Base-by-base conservation (phyloP, 2,113 vertebrate genomes). In the Corythoichthys haematopterus region DNA sequence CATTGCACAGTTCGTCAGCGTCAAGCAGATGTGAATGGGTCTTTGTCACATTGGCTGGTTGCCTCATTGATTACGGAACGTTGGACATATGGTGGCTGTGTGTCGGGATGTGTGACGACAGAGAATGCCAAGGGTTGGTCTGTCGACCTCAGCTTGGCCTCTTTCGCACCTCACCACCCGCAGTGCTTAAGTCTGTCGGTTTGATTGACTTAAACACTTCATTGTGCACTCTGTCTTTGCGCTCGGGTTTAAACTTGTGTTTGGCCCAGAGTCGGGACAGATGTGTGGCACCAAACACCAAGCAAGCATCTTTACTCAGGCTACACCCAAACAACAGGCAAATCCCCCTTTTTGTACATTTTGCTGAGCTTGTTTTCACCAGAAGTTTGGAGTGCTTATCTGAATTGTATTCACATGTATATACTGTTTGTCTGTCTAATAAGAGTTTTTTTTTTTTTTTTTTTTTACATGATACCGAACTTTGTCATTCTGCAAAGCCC, bases 151-250 rank as follows among this genome's bases (percentile, higher is more conserved):
- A 13, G 58, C 70, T 56, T 73, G 87, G 66, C 86, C 82, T 88
- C 88, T 43, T 43, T 89, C 84, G 84, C 89, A 85, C 86, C 77
- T 88, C 68, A 70, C 64, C 70, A 71, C 64, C 51, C 75, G 75
- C 75, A 75, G 78, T 70, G 79, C 61, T 48, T 6, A 65, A 72
- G 75, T 84, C 80, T 84, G 76, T n/a, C 61, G 81, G 58, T 62
- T 75, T 86, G 81, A 90, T 91, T 72, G 90, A 90, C 84, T 92
- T 90, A 92, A 92, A 90, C 91, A 91, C 87, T 84, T 88, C 71
- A 89, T 88, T 89, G 80, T 88, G 71, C 33, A 38, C 71, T 69
- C 66, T 76, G 65, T 80, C 71, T 51, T 55, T 68, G 77, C 71
- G 13, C 74, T 48, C 4, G 63, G 61, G 65, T 61, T 75, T 53